Evolutionary conservation across 2,888 invertebrate species (phyloP), one percentile per base, ranked within the genome.

Genomic region (Blastobasis adustella): DNA sequence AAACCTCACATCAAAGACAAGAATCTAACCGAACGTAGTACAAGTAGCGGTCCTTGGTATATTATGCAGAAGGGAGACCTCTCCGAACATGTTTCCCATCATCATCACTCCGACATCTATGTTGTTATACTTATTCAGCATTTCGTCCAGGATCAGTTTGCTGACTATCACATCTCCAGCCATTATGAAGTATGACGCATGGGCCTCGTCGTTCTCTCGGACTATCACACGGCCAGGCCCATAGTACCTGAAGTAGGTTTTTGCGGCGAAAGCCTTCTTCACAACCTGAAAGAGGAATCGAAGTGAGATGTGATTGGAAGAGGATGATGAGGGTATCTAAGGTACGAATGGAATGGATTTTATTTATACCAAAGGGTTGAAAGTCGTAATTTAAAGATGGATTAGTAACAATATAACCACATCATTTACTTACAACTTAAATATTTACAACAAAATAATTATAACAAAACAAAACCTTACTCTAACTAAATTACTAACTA

Each of bases 41-140:
- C 90, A 89, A 0, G 93, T 92, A 23, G 91, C 91, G 8, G 90
- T 90, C 66, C 93, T 85, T 5, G 86, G 86, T 46, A 91, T 89
- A 38, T 87, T 86, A 60, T 93, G 91, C 49, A 93, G 68, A 40
- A 93, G 70, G 0, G 92, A 91, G 7, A 92, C 90, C 73, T 93
- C 92, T 0, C 93, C 93, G 60, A 93, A 93, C 85, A 91, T 90
- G 49, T 90, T 91, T 0, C 93, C 93, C 0, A 88, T 58, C 37
- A 83, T 84, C 76, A 92, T 83, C 0, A 68, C 69, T 5, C 90
- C 90, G 6, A 91, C 74, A 10, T 90, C 89, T 37, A 84, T 74
- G 0, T 84, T 84, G 1, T 87, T 65, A 48, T 76, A 61, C 63
- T 85, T 73, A 10, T 90, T 81, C 1, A 89, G 65, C 39, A 90